phyloP scores from a whole-genome alignment of 2,888 invertebrate genomes.

The Synanthedon andrenaeformis region DNA sequence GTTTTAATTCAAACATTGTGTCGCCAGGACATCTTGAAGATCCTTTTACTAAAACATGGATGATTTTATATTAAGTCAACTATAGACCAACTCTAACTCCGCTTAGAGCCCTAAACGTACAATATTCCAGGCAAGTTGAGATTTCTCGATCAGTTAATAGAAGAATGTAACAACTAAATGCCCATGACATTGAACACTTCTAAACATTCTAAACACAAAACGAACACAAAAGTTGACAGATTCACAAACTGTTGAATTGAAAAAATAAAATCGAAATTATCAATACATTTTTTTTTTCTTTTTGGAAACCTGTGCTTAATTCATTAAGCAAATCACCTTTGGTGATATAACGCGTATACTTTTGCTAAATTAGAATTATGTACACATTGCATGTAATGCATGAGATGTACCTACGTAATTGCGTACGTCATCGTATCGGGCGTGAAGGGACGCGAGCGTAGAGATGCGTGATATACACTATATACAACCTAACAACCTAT shows the following conservation, averaged over 20 bases:
- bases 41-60: conserved; percentile 32
- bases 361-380: conserved; percentile 49
- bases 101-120: conserved; percentile 29
- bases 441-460: too few species aligned
- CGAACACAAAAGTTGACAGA: conserved; percentile 24
- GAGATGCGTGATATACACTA: too few species aligned
- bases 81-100: conserved; percentile 44
- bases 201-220: conserved; percentile 20
- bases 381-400: conserved; percentile 35
- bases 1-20: conserved; percentile 21
- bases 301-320: conserved; percentile 2
- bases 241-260: conserved; percentile 8
- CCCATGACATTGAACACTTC: conserved; percentile 50
- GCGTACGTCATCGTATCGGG: too few species aligned
- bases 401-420: conserved; percentile 9
- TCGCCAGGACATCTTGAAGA: neutral
- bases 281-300: neutral
- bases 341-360: conserved; percentile 56
- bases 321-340: conserved; percentile 35
- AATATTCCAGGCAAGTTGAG: conserved; percentile 50
- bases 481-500: too few species aligned
- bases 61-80: conserved; percentile 31
- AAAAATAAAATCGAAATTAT: neutral
- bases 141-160: conserved; percentile 8
- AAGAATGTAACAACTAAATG: conserved; percentile 14